Conservation (phyloP, 2,113 vertebrate species). For the Lagopus muta region DNA sequence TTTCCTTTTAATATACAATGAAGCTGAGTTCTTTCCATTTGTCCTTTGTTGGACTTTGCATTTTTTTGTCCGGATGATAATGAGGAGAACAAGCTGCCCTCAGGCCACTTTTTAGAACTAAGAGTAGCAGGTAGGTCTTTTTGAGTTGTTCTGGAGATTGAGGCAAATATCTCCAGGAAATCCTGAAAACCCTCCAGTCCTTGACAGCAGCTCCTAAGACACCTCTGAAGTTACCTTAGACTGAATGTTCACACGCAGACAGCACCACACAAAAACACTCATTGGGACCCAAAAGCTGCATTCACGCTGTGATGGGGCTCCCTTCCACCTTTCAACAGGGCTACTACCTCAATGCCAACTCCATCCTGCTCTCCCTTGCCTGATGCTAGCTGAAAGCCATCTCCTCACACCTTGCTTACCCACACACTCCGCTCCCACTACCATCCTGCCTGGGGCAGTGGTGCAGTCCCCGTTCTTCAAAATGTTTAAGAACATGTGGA, state of each 20-base stretch:
- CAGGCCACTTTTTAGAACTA: background rate
- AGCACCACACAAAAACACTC: background rate
- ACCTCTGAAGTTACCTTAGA: background rate
- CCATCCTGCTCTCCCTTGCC: background rate
- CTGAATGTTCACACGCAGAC: background rate
- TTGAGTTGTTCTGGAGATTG: background rate
- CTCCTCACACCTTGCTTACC: background rate
- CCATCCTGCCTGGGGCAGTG: too few relatives aligned
- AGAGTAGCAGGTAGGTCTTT: background rate
- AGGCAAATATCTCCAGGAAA: fast-evolving
- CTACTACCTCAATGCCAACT: background rate
- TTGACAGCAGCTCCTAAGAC: background rate
- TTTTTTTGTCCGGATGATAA: background rate
- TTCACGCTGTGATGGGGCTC: background rate
- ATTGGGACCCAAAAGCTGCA: background rate
- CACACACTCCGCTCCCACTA: too few relatives aligned
- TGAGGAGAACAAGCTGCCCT: background rate
- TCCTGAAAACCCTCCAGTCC: background rate
- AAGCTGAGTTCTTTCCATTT: background rate
- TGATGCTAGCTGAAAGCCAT: background rate
- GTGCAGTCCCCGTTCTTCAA: too few relatives aligned
- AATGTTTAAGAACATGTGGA: too few relatives aligned
- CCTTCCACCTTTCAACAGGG: background rate
- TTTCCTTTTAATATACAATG: background rate
- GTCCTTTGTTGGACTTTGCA: background rate